Evolutionary conservation across 2,113 vertebrate species (phyloP).

Genomic region (Elaphurus davidianus): DNA sequence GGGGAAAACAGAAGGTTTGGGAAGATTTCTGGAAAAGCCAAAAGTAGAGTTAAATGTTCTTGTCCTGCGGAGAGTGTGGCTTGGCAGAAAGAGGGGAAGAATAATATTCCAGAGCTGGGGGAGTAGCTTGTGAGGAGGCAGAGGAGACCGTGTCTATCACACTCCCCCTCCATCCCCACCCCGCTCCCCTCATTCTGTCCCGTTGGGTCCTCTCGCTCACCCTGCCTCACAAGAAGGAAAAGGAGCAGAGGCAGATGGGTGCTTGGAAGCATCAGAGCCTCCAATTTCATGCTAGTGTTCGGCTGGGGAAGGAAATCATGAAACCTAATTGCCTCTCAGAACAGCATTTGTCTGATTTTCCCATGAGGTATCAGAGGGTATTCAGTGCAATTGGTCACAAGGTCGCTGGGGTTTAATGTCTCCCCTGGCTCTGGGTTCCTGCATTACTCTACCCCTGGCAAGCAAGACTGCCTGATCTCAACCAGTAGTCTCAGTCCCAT

Average conservation of each 20-base stretch:
- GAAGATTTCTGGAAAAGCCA: conserved; percentile 43
- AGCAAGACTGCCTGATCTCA: conserved; percentile 59
- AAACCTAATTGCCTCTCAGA: conserved; percentile 65
- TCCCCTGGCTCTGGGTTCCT: neutral
- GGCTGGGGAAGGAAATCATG: conserved; percentile 27
- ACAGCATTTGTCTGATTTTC: conserved; percentile 51
- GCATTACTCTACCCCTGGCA: conserved; percentile 58
- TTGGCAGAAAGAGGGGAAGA: neutral
- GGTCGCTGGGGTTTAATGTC: conserved; percentile 42
- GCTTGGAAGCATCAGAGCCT: conserved; percentile 28
- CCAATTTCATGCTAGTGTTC: conserved; percentile 58
- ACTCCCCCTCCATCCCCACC: neutral
- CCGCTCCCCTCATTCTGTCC: neutral
- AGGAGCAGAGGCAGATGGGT: neutral
- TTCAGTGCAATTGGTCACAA: conserved; percentile 62
- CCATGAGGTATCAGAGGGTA: conserved; percentile 55
- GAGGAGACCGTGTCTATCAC: neutral
- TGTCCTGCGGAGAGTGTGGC: conserved; percentile 22
- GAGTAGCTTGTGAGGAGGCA: neutral
- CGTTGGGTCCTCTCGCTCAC: conserved; percentile 46
- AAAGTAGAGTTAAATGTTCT: neutral
- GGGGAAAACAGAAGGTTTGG: neutral
- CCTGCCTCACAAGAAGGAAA: neutral
- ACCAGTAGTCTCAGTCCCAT: conserved; percentile 49
- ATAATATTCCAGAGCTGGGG: neutral